Evolutionary conservation across 2,888 invertebrate species (phyloP), one percentile per base, ranked within the genome.

Genomic region (Lycophotia porphyrea): DNA sequence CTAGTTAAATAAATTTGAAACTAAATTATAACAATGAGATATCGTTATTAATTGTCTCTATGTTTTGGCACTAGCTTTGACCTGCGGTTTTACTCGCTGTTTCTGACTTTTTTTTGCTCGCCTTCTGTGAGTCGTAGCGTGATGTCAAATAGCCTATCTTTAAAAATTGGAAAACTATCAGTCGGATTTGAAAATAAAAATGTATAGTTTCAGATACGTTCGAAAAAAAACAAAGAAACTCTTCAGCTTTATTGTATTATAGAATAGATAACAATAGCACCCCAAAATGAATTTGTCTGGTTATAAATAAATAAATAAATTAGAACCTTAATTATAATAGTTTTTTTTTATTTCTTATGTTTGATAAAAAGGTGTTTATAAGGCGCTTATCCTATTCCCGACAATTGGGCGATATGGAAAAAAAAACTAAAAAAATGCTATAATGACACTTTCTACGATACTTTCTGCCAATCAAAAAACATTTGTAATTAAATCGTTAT

Each of bases 1-100:
- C 36, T 42, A 76, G 77, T 76, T 78, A 81, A 85, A 84, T 86
- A 78, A 80, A 88, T 87, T 88, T 61, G 66, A 78, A 84, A 79
- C 75, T 75, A 82, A 82, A 87, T 87, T 85, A 72, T 79, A 77
- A 80, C 79, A 85, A 82, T 81, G 69, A 82, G 84, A 81, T 87
- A 84, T 84, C 81, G 73, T 84, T 87, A 85, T 85, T 76, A 85
- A 84, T 86, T 65, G 58, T 71, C 42, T 58, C 31, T 47, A 21
- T 42, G 27, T 63, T 39, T 39, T 63, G n/a, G 8, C 39, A 27
- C 39, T 63, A 63, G n/a, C 8, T 63, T 1, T n/a, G n/a, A 0
- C 15, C 4, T 7, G 9, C 8, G 24, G 61, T 39, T 39, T 39
- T 8, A n/a, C 36, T 8, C 13, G 36, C 36, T 7, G 36, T 39